Conservation (phyloP, 2,888 invertebrate genomes). For the Elmis aenea region DNA sequence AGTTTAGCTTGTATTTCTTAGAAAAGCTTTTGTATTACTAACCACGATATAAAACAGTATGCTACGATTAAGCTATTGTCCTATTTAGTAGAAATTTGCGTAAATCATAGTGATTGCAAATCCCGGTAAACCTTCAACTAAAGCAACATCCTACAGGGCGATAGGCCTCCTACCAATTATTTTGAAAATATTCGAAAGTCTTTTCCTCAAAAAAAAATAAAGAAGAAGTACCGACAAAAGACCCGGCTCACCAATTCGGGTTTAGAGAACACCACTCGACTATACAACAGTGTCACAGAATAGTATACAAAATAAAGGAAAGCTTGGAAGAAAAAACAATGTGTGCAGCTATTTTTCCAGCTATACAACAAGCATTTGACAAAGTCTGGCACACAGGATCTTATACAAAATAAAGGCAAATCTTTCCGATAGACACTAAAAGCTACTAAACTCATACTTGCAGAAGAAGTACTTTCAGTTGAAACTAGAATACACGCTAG, state of each 20-base stretch:
- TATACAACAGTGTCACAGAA: conserved; percentile 18
- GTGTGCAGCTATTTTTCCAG: conserved; percentile 13
- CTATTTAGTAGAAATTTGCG: conserved; percentile 1
- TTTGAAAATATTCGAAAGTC: conserved; percentile 17
- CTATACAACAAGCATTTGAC: conserved; percentile 13
- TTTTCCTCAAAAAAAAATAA: conserved; percentile 8
- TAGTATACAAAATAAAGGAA: conserved; percentile 8
- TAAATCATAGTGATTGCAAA: conserved; percentile 1
- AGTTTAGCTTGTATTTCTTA: no score
- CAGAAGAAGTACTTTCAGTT: conserved; percentile 12
- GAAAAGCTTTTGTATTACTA: conserved; percentile 5
- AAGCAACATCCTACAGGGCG: conserved; percentile 13
- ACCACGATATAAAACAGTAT: no score
- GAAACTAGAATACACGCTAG: background rate
- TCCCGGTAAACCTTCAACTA: conserved; percentile 10
- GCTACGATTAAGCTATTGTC: background rate
- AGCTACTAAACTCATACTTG: conserved; percentile 12
- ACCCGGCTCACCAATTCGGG: conserved; percentile 19
- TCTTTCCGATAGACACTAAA: conserved; percentile 6
- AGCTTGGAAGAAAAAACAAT: conserved; percentile 9
- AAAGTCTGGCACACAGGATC: conserved; percentile 7
- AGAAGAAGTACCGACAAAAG: conserved; percentile 5
- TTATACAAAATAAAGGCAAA: conserved; percentile 11
- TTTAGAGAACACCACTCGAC: conserved; percentile 17
- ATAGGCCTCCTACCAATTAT: conserved; percentile 15